These are phyloP conservation scores for Hypanus sabinus DNA, from an alignment of 2,113 vertebrate species.

Conservation along the genomic window DNA sequence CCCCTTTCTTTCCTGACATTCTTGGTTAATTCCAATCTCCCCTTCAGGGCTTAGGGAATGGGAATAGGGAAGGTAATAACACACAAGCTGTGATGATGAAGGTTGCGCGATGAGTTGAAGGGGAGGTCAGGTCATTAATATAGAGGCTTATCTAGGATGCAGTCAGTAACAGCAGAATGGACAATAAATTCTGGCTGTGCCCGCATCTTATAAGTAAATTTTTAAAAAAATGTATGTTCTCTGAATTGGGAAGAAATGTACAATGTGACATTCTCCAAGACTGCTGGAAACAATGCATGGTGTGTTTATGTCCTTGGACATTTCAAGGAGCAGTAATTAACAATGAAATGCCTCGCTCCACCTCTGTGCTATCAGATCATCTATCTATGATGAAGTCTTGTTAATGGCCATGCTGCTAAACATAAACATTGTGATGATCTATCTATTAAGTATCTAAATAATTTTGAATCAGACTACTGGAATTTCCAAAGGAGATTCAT, in stretches of 20 bases:
- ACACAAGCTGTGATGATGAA: neutral
- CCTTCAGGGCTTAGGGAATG: neutral
- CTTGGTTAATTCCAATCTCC: neutral
- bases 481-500: too few relatives aligned
- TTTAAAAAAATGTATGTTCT: neutral
- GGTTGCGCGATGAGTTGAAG: too few relatives aligned
- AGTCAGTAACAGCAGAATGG: neutral
- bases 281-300: neutral
- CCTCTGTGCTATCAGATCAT: neutral
- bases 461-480: neutral
- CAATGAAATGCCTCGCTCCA: neutral
- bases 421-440: neutral
- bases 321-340: neutral
- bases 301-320: neutral
- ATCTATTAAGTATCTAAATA: neutral
- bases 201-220: neutral
- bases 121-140: neutral
- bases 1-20: neutral
- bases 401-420: neutral
- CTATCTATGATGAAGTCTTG: neutral
- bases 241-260: neutral
- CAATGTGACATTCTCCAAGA: neutral
- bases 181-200: too few relatives aligned
- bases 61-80: neutral
- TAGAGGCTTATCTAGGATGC: neutral